Evolutionary conservation across 2,797 vertebrate species (phyloP).

Genomic region (Platyrinchus mystaceus): DNA sequence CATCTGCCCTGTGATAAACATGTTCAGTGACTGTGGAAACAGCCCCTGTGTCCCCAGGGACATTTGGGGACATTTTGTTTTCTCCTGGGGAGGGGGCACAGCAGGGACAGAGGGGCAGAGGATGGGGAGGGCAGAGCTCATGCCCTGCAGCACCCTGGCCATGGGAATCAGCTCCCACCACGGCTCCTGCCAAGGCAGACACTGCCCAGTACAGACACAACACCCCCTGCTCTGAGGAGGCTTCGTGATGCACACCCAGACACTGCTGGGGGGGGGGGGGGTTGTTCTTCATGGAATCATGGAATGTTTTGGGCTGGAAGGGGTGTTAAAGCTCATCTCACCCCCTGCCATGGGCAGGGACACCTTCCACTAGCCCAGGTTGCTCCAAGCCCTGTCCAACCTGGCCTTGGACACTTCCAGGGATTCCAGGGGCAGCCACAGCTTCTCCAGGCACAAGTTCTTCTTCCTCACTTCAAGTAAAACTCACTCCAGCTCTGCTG

Average conservation of each 20-base stretch:
- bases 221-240: rapidly evolving
- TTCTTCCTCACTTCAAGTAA: not conserved
- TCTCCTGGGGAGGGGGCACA: not conserved
- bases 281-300: not conserved
- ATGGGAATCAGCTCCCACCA: rapidly evolving
- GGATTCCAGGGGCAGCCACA: not conserved
- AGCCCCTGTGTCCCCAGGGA: not conserved
- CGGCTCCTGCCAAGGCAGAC: not conserved
- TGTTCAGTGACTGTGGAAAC: not conserved
- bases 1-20: not conserved
- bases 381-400: not conserved
- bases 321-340: not conserved
- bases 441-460: not conserved
- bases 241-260: not conserved
- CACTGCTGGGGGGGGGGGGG: no score
- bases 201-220: rapidly evolving
- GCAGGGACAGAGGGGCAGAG: not conserved
- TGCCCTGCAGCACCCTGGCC: not conserved
- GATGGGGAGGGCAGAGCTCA: not conserved
- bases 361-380: not conserved
- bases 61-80: not conserved
- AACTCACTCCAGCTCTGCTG: rapidly evolving
- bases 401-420: not conserved
- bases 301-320: not conserved
- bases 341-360: not conserved